These are phyloP conservation scores for Acanthaster planci DNA, from an alignment of 35 echinoderm and acorn worm species.

Conservation along the genomic window DNA sequence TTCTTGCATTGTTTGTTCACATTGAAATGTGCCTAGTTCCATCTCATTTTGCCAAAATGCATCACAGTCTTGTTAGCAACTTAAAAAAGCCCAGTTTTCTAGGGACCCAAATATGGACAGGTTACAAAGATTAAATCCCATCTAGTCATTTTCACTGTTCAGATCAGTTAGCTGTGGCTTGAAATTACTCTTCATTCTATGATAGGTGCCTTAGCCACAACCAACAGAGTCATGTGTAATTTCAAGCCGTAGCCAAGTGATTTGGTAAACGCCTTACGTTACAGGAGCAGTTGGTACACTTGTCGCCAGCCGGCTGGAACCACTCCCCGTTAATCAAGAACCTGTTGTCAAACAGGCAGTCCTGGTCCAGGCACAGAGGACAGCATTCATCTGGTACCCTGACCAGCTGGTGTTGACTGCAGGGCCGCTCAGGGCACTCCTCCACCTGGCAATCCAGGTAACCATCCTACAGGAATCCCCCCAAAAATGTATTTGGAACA, in stretches of 20 bases:
- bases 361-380: constrained; percentile 60
- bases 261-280: constrained; percentile 53
- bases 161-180: too few relatives aligned
- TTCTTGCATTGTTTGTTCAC: too few relatives aligned
- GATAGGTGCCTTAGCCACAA: too few relatives aligned
- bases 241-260: not conserved
- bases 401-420: constrained; percentile 49
- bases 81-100: too few relatives aligned
- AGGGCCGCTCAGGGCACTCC: constrained; percentile 69
- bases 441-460: constrained; percentile 45
- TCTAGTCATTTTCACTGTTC: too few relatives aligned
- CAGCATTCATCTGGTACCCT: constrained; percentile 63
- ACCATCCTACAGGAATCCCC: constrained; percentile 55
- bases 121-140: too few relatives aligned
- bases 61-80: too few relatives aligned
- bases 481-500: not conserved
- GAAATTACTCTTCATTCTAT: too few relatives aligned
- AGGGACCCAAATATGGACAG: too few relatives aligned
- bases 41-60: too few relatives aligned
- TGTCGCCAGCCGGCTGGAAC: constrained; percentile 60
- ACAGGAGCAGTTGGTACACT: constrained; percentile 73
- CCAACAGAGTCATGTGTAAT: too few relatives aligned
- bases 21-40: too few relatives aligned
- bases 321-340: constrained; percentile 51
- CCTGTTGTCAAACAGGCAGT: constrained; percentile 80